Percentiles rank a stretch among this genome's conserved stretches.
These are phyloP conservation scores for Macrosoma leucophasiata DNA, from an alignment of 2,888 invertebrate species.

Conservation along the genomic window DNA sequence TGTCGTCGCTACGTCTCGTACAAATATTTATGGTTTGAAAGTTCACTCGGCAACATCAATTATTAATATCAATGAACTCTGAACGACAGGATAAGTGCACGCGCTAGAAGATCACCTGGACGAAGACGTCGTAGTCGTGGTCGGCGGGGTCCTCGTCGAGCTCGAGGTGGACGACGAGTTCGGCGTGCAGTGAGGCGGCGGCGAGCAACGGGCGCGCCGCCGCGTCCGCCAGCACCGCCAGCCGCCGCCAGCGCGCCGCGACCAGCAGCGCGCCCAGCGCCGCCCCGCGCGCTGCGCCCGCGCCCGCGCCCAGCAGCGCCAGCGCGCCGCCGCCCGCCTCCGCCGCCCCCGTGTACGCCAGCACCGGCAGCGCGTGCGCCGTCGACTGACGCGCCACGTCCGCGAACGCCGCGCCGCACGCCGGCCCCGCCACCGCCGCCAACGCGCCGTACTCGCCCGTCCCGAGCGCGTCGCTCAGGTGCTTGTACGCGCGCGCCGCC, in stretches of 20 bases:
- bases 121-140: conserved; percentile 27
- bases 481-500: conserved; percentile 46
- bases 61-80: too few species aligned
- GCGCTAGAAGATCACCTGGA: conserved; percentile 2
- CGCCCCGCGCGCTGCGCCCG: conserved; percentile 35
- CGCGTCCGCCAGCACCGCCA: conserved; percentile 37
- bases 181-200: conserved; percentile 48
- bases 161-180: conserved; percentile 40
- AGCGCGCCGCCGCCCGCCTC: conserved; percentile 27
- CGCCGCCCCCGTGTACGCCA: conserved; percentile 49
- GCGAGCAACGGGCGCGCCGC: conserved; percentile 38
- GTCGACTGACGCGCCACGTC: conserved; percentile 50
- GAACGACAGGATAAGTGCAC: too few species aligned
- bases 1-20: too few species aligned
- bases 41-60: background rate
- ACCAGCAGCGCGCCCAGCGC: conserved; percentile 36
- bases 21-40: too few species aligned
- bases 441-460: conserved; percentile 47
- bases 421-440: conserved; percentile 53
- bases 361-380: conserved; percentile 44
- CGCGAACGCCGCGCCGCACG: conserved; percentile 52
- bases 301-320: conserved; percentile 37
- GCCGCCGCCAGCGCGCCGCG: conserved; percentile 19
- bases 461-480: conserved; percentile 47
- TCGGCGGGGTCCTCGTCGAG: conserved; percentile 37